Evolutionary conservation across 2,888 invertebrate genomes (phyloP), one percentile per base, ranked within the genome.

Genomic region (Drosophila monieri): DNA sequence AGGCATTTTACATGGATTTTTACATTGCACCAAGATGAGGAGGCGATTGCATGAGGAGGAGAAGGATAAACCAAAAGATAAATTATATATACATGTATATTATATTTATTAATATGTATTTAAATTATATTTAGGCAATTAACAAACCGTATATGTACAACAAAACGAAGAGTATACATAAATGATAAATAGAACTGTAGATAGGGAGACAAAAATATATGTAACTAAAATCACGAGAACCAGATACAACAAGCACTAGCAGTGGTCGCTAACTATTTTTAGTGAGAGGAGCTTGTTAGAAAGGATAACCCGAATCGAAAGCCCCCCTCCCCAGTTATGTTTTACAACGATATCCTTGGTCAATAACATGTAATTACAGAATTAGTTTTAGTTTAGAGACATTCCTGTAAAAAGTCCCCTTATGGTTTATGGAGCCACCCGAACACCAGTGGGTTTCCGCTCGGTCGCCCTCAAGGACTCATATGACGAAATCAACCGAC

Each of bases 1-100:
- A 58, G 68, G 74, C 73, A 70, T 87, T 84, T 87, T 89, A 78
- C 86, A 85, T 85, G 85, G 52, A 88, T 85, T 89, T 88, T 89
- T 89, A 89, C 89, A 88, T 75, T 80, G 88, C 88, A 89, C 88
- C 87, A 75, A 88, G 27, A 27, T 1, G 6, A 27, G 9, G 3
- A 27, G 27, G 27, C n/a, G n/a, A n/a, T n/a, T n/a, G n/a, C n/a
- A 27, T 8, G 27, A 9, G 27, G 6, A 27, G 27, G 43, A 5
- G 12, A 60, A 57, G 65, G 48, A 58, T 51, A 70, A 51, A 49
- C 46, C 14, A 39, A 60, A 59, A 66, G 10, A 52, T 30, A 67
- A 57, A 62, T 44, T 44, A 64, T 48, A 53, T 47, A 66, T 57
- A 70, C 53, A 73, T 54, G 58, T 57, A 67, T 53, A 66, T 52